Conservation (phyloP, 2,797 vertebrate genomes). For the Sarcophilus harrisii region DNA sequence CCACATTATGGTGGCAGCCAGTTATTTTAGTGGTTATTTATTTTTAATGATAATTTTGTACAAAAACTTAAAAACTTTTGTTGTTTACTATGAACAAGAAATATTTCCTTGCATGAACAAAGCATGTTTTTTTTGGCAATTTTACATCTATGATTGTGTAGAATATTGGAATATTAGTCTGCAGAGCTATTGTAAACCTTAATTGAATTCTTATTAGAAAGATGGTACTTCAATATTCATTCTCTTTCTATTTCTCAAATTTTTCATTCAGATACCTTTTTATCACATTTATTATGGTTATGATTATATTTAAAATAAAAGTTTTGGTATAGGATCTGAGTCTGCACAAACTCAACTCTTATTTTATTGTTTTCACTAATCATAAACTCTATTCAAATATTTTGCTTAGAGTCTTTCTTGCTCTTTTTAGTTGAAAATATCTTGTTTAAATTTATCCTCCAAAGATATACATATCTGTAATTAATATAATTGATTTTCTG, state of each 20-base stretch:
- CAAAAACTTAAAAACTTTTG: conserved; percentile 37
- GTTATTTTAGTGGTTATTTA: conserved; percentile 38
- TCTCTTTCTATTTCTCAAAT: conserved; percentile 31
- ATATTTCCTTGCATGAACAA: conserved; percentile 35
- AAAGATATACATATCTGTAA: background rate
- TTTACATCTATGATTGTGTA: conserved; percentile 15
- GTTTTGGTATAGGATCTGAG: conserved; percentile 6
- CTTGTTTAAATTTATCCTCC: conserved; percentile 55
- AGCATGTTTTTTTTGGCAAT: conserved; percentile 3
- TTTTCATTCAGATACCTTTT: background rate
- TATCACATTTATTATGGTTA: background rate
- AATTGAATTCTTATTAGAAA: conserved; percentile 46
- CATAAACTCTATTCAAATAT: background rate
- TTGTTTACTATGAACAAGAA: conserved; percentile 51
- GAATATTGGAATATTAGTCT: conserved; percentile 46
- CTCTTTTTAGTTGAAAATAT: conserved; percentile 14
- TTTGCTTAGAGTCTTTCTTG: background rate
- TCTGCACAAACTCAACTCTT: background rate
- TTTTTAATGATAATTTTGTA: conserved; percentile 41
- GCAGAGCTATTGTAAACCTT: conserved; percentile 22
- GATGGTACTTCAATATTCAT: background rate
- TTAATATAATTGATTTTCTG: conserved; percentile 31
- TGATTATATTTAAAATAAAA: conserved; percentile 30
- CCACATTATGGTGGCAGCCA: background rate
- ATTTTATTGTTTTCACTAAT: background rate